A percentile compares a stretch with the other conserved stretches of the same genome.
phyloP scores from a whole-genome alignment of 2,888 invertebrate species.

The Chrysodeixis includens region DNA sequence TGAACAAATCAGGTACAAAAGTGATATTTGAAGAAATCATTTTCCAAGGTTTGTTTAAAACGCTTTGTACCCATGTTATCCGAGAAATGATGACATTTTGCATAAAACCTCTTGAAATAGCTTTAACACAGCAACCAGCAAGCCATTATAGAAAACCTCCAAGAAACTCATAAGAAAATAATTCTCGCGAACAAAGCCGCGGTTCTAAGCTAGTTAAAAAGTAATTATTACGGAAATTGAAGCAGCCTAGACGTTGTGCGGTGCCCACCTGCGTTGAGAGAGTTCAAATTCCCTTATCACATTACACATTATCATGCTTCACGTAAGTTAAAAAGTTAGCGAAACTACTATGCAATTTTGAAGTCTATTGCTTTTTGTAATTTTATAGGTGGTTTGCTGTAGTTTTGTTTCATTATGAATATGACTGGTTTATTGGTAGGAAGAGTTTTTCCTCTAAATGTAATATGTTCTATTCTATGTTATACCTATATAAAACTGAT shows the following conservation, averaged over 20 bases:
- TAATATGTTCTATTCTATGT: no score
- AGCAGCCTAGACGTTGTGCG: constrained; percentile 1
- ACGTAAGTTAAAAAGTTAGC: neutral
- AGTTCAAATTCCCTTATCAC: neutral
- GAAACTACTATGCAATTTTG: constrained; percentile 1
- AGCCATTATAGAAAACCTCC: neutral
- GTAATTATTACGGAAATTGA: constrained; percentile 4
- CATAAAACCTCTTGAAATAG: no score
- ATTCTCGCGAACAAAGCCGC: neutral
- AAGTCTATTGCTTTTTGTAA: neutral
- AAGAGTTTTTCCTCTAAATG: no score
- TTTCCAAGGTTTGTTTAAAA: no score
- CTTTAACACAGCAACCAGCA: neutral
- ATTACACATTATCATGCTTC: constrained; percentile 2
- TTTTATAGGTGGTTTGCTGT: neutral
- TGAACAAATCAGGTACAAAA: no score
- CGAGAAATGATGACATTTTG: no score
- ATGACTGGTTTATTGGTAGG: neutral
- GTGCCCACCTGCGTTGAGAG: neutral
- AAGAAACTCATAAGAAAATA: neutral
- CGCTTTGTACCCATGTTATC: no score
- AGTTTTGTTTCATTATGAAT: neutral
- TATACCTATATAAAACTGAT: no score
- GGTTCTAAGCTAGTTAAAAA: constrained; percentile 1
- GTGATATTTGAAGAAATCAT: no score